Evolutionary conservation across 2,113 vertebrate species (phyloP).

Genomic region (Apaloderma vittatum): DNA sequence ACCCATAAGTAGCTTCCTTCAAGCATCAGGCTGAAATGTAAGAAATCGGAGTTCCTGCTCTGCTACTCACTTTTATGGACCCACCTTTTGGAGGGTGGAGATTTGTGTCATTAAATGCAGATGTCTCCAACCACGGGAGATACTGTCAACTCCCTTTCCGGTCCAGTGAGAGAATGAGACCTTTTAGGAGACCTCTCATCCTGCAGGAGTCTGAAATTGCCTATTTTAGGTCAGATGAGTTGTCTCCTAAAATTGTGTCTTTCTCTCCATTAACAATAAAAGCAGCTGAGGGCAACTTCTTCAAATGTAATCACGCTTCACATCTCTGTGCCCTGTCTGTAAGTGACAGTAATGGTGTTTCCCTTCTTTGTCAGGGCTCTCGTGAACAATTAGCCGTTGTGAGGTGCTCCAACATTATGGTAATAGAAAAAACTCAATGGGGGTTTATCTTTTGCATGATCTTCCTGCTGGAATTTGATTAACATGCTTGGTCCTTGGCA

Average conservation of each 20-base stretch:
- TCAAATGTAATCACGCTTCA: background rate
- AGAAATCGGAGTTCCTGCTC: background rate
- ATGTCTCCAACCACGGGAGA: background rate
- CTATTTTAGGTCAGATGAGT: background rate
- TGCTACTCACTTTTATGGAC: background rate
- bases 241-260: background rate
- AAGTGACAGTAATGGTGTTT: background rate
- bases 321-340: background rate
- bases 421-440: background rate
- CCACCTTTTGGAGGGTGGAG: background rate
- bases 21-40: background rate
- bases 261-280: background rate
- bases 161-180: background rate
- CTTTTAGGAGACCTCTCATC: background rate
- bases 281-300: background rate
- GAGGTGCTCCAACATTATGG: background rate
- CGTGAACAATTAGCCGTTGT: fast-evolving
- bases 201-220: background rate
- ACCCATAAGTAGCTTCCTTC: background rate
- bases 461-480: background rate
- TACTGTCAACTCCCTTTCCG: background rate
- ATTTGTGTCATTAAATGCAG: background rate
- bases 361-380: background rate
- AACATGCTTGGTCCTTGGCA: background rate
- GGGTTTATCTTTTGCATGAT: background rate